These are phyloP conservation scores for Phasianus colchicus DNA, from an alignment of 2,113 vertebrate species.

Conservation along the genomic window DNA sequence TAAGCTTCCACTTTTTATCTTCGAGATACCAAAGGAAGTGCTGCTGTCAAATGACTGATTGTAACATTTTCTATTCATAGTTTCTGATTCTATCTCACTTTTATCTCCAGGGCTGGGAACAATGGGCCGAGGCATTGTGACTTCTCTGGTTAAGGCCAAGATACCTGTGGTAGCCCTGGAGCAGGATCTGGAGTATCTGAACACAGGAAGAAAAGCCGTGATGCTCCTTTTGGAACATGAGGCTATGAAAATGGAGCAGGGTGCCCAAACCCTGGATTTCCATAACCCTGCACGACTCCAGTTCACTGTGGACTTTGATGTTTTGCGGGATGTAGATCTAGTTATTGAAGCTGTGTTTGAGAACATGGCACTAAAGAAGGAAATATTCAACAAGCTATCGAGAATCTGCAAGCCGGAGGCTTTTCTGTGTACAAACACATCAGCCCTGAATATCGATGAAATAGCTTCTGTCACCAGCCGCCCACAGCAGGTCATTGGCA, in stretches of 20 bases:
- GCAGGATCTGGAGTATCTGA: slow-evolving; percentile 81
- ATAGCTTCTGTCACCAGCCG: slow-evolving; percentile 81
- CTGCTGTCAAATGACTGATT: not conserved
- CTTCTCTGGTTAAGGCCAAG: slow-evolving; percentile 83
- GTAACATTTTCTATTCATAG: not conserved
- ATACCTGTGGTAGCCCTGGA: slow-evolving; percentile 90
- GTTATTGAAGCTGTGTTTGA: slow-evolving; percentile 95
- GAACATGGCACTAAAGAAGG: slow-evolving; percentile 87
- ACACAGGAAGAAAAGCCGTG: slow-evolving; percentile 77
- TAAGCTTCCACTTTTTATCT: not conserved
- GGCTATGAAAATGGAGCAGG: slow-evolving; percentile 72
- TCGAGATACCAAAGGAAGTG: not conserved
- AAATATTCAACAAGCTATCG: slow-evolving; percentile 86
- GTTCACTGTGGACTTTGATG: slow-evolving; percentile 79
- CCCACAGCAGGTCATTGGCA: slow-evolving; percentile 89
- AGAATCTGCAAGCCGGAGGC: slow-evolving; percentile 81
- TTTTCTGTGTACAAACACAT: slow-evolving; percentile 90
- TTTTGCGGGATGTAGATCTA: slow-evolving; percentile 81
- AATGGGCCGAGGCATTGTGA: slow-evolving; percentile 91
- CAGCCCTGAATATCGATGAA: slow-evolving; percentile 85
- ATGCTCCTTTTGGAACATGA: slow-evolving; percentile 80
- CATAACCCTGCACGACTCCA: slow-evolving; percentile 62
- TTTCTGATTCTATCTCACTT: slow-evolving; percentile 29
- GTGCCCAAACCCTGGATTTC: slow-evolving; percentile 24
- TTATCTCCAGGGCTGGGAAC: slow-evolving; percentile 88